Base-by-base conservation (phyloP, 2,113 vertebrate genomes). In the Micromys minutus region DNA sequence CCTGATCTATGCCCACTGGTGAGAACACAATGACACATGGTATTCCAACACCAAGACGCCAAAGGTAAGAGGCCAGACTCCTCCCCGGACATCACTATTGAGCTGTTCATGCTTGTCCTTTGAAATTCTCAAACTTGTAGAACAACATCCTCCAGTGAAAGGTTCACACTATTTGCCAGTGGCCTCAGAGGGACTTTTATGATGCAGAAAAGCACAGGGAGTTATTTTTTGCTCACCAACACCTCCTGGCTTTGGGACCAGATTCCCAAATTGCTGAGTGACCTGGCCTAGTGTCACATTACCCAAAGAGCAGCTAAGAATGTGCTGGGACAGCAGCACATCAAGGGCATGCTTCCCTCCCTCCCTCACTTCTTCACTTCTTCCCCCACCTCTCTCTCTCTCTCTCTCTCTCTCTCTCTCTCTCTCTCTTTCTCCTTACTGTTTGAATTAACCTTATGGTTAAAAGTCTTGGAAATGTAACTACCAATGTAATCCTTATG, bases 241-340 rank as follows among this genome's bases (percentile, higher is more conserved):
- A 85, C 81, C 91, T 91, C 93, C 86, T 95, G 93, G 80, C 92
- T 96, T 96, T 90, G 80, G 95, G 88, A 85, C 16, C 42, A 42
- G 87, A 93, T 90, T 93, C 31, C 80, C 75, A 69, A 85, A 89
- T 21, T 84, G 90, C 87, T 93, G 74, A 91, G 84, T 26, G 31
- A 90, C 74, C 50, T 75, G 83, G 92, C 65, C 52, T 47, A 17
- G 83, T 86, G 95, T 94, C 96, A 94, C 34, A 29, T 96, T 93
- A 89, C 91, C 61, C 74, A 89, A 77, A 94, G 69, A 75, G 52
- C 86, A 31, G 50, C 74, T 90, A 19, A 31, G 59, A 84, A 94
- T 71, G 61, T 89, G 87, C 83, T 59, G 24, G 50, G n/a, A 5
- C 16, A 91, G 91, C 89, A 74, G 21, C 85, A 93, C 88, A 71